These are phyloP conservation scores for Pseudopodoces humilis DNA, from an alignment of 2,113 vertebrate species.

Conservation along the genomic window DNA sequence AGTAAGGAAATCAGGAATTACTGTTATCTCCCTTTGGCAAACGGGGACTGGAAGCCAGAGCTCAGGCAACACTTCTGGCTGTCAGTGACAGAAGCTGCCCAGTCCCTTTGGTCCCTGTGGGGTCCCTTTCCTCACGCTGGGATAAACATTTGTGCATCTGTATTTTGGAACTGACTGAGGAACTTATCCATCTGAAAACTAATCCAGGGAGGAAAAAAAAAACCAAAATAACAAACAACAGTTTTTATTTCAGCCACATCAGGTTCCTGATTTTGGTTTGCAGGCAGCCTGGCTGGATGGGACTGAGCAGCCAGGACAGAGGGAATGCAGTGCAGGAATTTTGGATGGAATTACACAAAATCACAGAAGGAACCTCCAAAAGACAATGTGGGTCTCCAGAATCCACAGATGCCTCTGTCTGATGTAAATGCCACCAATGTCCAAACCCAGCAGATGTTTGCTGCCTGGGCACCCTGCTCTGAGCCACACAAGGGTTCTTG, in stretches of 20 bases:
- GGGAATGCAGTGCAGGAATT: not conserved
- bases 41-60: not conserved
- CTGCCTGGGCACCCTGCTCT: not conserved
- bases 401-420: not conserved
- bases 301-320: not conserved
- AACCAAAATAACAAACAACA: not conserved
- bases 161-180: conserved; percentile 16
- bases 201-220: not conserved
- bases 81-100: not conserved
- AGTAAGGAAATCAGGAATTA: not conserved
- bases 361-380: not conserved
- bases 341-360: not conserved
- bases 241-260: conserved; percentile 16
- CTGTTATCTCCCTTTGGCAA: not conserved
- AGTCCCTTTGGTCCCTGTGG: not conserved
- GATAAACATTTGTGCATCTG: conserved; percentile 37
- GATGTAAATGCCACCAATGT: not conserved
- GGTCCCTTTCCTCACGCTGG: not conserved
- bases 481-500: not conserved
- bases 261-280: not conserved
- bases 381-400: not conserved
- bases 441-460: not conserved
- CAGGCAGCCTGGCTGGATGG: not conserved
- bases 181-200: conserved; percentile 32
- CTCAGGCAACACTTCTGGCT: not conserved